Conservation (phyloP, 2,797 vertebrate genomes). For the Helicolenus hilgendorfi region DNA sequence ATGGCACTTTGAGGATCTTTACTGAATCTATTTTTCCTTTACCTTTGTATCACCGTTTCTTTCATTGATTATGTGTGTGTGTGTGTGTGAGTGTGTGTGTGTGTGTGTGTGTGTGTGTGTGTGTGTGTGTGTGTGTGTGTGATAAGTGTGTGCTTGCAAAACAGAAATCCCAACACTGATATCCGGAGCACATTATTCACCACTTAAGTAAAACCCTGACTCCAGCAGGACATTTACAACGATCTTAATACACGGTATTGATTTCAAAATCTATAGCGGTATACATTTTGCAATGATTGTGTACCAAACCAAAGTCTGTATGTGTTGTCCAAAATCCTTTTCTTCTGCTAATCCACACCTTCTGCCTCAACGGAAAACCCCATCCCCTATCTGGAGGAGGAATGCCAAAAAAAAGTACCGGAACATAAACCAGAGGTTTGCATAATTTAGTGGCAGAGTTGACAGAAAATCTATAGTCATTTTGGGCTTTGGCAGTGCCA, state of each 20-base stretch:
- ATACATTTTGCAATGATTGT: conserved; percentile 38
- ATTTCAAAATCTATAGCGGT: conserved; percentile 53
- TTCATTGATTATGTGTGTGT: background rate
- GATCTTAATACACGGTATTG: conserved; percentile 44
- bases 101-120: background rate
- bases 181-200: conserved; percentile 49
- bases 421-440: conserved; percentile 89
- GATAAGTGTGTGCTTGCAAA: conserved; percentile 1
- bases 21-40: background rate
- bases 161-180: conserved; percentile 32
- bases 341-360: background rate
- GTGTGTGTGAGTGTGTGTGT: background rate
- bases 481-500: conserved; percentile 93
- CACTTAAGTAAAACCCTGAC: conserved; percentile 70
- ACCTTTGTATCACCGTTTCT: background rate
- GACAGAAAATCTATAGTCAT: conserved; percentile 97
- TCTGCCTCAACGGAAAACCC: conserved; percentile 35
- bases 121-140: background rate
- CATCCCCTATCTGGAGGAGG: conserved; percentile 19
- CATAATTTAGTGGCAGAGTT: conserved; percentile 91
- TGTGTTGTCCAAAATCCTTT: background rate
- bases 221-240: conserved; percentile 67
- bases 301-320: conserved; percentile 7
- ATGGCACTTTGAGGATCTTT: background rate
- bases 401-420: conserved; percentile 78